These are phyloP conservation scores for Ormia ochracea DNA, from an alignment of 2,888 invertebrate species.

Conservation along the genomic window DNA sequence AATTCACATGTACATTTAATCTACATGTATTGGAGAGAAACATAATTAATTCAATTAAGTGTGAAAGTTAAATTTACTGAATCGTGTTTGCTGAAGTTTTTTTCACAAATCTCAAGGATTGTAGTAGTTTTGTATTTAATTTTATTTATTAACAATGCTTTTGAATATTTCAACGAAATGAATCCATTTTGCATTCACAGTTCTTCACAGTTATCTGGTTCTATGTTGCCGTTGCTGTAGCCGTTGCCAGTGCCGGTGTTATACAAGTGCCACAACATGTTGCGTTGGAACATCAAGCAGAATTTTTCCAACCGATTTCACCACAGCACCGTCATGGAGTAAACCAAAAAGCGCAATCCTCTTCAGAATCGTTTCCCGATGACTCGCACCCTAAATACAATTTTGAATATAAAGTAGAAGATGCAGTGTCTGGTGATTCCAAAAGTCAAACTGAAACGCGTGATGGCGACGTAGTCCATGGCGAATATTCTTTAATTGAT, in stretches of 20 bases:
- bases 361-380: slow-evolving; percentile 70
- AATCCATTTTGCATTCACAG: slow-evolving; percentile 57
- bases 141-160: neutral
- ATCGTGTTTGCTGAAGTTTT: too few relatives aligned
- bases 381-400: slow-evolving; percentile 74
- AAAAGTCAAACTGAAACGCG: slow-evolving; percentile 75
- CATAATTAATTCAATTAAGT: too few relatives aligned
- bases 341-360: slow-evolving; percentile 67
- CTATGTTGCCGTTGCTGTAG: slow-evolving; percentile 66
- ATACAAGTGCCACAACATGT: slow-evolving; percentile 67
- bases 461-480: slow-evolving; percentile 76
- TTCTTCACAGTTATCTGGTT: too few relatives aligned
- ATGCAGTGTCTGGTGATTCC: slow-evolving; percentile 74
- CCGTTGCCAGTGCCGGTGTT: slow-evolving; percentile 68
- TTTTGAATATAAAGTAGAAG: slow-evolving; percentile 75
- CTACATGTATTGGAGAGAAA: too few relatives aligned
- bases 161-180: neutral
- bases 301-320: slow-evolving; percentile 38
- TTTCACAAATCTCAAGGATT: neutral
- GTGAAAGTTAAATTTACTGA: too few relatives aligned
- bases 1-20: neutral
- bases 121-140: neutral
- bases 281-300: slow-evolving; percentile 55
- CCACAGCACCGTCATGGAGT: slow-evolving; percentile 66
- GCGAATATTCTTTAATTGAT: slow-evolving; percentile 76